A percentile compares a stretch with the other conserved stretches of the same genome.
These are phyloP conservation scores for Tragelaphus scriptus DNA, from an alignment of 2,113 vertebrate species.

Conservation along the genomic window DNA sequence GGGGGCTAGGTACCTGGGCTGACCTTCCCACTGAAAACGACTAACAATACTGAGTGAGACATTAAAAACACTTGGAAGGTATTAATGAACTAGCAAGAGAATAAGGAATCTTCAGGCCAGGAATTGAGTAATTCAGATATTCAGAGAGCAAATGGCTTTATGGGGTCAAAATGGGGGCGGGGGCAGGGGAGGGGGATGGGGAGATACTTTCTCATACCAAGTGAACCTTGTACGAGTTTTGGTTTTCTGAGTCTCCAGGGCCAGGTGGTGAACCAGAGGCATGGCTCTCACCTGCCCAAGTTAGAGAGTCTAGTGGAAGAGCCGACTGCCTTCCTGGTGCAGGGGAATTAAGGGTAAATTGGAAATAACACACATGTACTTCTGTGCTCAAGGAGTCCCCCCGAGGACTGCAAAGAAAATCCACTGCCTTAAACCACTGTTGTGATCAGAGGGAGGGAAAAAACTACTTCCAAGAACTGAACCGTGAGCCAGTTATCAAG, in stretches of 20 bases:
- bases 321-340: background rate
- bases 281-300: background rate
- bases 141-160: background rate
- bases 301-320: background rate
- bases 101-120: background rate
- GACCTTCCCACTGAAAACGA: background rate
- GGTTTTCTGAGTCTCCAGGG: background rate
- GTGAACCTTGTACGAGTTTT: background rate
- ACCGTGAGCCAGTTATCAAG: background rate
- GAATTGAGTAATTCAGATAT: background rate
- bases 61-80: background rate
- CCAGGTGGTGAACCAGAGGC: background rate
- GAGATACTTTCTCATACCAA: background rate
- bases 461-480: background rate
- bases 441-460: background rate
- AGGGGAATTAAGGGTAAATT: background rate
- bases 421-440: background rate
- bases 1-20: background rate
- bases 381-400: background rate
- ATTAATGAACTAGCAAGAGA: background rate
- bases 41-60: background rate
- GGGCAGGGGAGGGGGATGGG: background rate
- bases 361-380: background rate
- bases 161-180: too few species aligned
- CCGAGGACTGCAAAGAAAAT: background rate